Conservation (phyloP, 2,888 invertebrate species). For the Cataglyphis rosenhaueri region DNA sequence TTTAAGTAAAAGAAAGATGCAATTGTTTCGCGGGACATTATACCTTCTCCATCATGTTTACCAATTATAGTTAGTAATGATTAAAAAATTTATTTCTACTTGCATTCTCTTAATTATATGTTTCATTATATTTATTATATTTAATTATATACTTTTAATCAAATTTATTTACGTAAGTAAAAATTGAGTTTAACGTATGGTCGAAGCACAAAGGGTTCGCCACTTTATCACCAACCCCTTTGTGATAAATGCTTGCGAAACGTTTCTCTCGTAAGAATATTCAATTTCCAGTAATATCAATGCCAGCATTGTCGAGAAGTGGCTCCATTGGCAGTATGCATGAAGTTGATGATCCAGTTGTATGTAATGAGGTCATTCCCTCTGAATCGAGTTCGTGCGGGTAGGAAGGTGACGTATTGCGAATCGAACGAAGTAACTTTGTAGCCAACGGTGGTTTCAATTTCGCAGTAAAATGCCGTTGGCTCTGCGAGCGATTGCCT, state of each 20-base stretch:
- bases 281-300: slow-evolving; percentile 53
- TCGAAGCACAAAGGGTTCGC: slow-evolving; percentile 6
- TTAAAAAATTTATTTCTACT: background rate
- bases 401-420: slow-evolving; percentile 71
- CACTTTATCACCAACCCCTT: slow-evolving; percentile 34
- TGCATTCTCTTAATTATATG: background rate
- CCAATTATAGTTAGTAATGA: background rate
- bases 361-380: slow-evolving; percentile 74
- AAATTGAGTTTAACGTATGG: slow-evolving; percentile 19
- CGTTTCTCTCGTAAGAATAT: slow-evolving; percentile 43
- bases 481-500: slow-evolving; percentile 51
- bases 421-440: slow-evolving; percentile 66
- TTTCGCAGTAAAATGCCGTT: slow-evolving; percentile 57
- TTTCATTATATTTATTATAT: background rate
- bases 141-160: background rate
- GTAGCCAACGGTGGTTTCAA: slow-evolving; percentile 64
- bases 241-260: slow-evolving; percentile 19
- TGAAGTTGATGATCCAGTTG: slow-evolving; percentile 65
- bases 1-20: background rate
- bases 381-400: slow-evolving; percentile 71
- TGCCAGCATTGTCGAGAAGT: slow-evolving; percentile 53
- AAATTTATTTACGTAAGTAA: slow-evolving; percentile 9
- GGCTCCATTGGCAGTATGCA: slow-evolving; percentile 33
- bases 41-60: no score
- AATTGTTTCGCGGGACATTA: background rate